A percentile compares a stretch with the other conserved stretches of the same genome.
Conservation (phyloP, 1,140 invertebrate species). For the Oryctes rhinoceros region DNA sequence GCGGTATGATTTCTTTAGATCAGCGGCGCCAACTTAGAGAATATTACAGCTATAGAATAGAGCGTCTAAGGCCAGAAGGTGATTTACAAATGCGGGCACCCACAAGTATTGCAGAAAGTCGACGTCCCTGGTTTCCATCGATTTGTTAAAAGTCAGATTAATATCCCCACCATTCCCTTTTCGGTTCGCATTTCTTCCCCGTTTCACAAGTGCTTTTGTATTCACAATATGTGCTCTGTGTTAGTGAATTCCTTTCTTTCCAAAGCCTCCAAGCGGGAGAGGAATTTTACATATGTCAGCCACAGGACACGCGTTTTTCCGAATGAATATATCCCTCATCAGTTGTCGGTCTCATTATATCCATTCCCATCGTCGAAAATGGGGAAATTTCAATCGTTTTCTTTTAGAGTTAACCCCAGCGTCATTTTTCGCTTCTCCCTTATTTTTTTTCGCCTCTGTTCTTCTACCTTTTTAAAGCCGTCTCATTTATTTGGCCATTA, state of each 20-base stretch:
- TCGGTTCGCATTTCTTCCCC: too few relatives aligned
- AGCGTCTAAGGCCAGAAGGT: too few relatives aligned
- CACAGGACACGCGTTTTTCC: not conserved
- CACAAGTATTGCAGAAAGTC: too few relatives aligned
- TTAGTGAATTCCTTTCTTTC: too few relatives aligned
- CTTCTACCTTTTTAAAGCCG: not conserved
- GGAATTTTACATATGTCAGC: not conserved
- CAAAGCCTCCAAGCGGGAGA: not conserved
- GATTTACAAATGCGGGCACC: too few relatives aligned
- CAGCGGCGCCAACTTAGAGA: too few relatives aligned
- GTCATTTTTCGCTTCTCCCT: not conserved
- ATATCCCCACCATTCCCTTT: not conserved
- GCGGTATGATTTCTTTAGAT: too few relatives aligned
- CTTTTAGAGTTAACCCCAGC: constrained; percentile 11
- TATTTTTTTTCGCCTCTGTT: not conserved
- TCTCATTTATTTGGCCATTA: not conserved
- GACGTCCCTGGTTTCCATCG: not conserved
- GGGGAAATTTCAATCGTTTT: not conserved
- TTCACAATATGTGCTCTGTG: too few relatives aligned
- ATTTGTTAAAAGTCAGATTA: not conserved
- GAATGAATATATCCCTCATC: not conserved
- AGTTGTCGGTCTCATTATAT: not conserved
- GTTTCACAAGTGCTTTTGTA: too few relatives aligned
- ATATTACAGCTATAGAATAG: too few relatives aligned
- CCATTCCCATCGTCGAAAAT: not conserved